phyloP scores from a whole-genome alignment of 2,888 invertebrate species.

The Watsonalla binaria region DNA sequence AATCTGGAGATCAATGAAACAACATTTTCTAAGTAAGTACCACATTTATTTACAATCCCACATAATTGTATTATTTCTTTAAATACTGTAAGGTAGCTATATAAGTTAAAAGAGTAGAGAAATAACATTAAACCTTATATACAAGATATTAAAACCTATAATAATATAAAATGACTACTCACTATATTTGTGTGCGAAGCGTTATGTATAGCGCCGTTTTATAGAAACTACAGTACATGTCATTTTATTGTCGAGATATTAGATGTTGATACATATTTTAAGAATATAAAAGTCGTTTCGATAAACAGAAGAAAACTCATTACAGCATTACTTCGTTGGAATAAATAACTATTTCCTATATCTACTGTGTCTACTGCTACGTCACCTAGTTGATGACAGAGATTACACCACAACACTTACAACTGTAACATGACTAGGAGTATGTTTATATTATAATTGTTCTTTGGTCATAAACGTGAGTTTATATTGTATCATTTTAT shows the following conservation, averaged over 20 bases:
- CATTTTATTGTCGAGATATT: constrained; percentile 32
- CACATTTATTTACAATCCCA: constrained; percentile 52
- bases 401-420: constrained; percentile 5
- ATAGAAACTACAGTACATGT: constrained; percentile 19
- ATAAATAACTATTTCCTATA: not conserved
- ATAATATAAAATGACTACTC: not conserved
- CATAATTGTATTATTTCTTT: not conserved
- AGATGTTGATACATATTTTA: not conserved
- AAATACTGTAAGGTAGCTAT: not conserved
- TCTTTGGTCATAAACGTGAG: constrained; percentile 8
- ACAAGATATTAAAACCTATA: not conserved
- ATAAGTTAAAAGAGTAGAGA: not conserved
- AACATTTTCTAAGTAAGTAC: constrained; percentile 41
- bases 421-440: constrained; percentile 9
- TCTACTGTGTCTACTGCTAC: not conserved
- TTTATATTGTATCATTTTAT: too few species aligned
- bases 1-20: constrained; percentile 23
- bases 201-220: constrained; percentile 23
- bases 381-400: constrained; percentile 1
- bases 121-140: constrained; percentile 9
- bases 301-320: too few species aligned
- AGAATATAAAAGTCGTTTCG: not conserved
- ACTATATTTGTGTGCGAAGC: constrained; percentile 15
- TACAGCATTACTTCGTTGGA: not conserved
- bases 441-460: not conserved